These are phyloP conservation scores for honey bee (Apis mellifera) DNA, from an alignment of 1,140 invertebrate species.

Conservation along the genomic window DNA sequence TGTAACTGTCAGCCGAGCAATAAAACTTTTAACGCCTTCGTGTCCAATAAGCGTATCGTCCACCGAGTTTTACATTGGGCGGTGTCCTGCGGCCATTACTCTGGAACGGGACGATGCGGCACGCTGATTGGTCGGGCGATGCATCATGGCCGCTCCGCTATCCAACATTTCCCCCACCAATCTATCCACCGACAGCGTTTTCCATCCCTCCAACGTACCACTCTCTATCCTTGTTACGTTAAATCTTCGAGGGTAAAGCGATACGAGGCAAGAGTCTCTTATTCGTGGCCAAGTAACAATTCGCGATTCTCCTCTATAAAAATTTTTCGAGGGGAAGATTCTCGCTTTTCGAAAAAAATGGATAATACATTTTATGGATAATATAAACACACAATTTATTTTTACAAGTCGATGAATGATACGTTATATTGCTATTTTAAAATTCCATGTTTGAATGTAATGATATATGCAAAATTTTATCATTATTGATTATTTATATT, in stretches of 20 bases:
- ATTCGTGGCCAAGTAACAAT: conserved; percentile 35
- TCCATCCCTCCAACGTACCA: conserved; percentile 48
- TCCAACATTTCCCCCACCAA: conserved; percentile 56
- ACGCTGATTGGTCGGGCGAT: conserved; percentile 69
- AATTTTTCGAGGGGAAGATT: not conserved
- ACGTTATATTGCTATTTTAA: not conserved
- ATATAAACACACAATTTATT: not conserved
- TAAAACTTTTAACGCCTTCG: conserved; percentile 78
- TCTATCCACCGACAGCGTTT: not conserved
- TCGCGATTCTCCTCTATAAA: not conserved
- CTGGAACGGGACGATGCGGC: conserved; percentile 64
- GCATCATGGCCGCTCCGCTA: conserved; percentile 78
- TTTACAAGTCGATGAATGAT: not conserved
- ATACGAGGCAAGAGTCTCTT: conserved; percentile 1
- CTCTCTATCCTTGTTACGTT: conserved; percentile 43
- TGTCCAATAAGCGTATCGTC: conserved; percentile 76
- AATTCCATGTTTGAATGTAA: not conserved
- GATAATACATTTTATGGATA: too few relatives aligned
- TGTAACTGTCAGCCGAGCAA: conserved; percentile 75
- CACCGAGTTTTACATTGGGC: conserved; percentile 72
- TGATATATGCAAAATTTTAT: not conserved
- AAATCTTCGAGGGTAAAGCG: conserved; percentile 24
- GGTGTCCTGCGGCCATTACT: conserved; percentile 78
- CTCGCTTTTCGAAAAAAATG: not conserved
- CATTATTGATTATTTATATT: not conserved